Conservation (phyloP, 2,888 invertebrate genomes). For the Xestia sexstrigata region DNA sequence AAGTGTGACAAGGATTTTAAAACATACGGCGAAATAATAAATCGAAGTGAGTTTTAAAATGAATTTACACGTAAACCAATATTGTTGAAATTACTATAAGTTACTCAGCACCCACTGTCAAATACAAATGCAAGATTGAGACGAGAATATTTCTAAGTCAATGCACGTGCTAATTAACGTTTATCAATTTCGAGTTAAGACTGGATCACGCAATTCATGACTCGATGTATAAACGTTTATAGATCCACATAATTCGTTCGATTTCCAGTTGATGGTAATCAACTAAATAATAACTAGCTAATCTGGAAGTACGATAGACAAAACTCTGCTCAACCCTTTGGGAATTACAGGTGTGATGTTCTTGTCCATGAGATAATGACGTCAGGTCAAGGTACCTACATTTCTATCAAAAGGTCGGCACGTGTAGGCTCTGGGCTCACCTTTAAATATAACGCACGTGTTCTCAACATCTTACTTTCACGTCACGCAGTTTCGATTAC, state of each 20-base stretch:
- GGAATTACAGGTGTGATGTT: background rate
- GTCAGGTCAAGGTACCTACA: background rate
- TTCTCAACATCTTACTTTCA: slow-evolving; percentile 23
- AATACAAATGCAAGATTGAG: no score
- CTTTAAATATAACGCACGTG: slow-evolving; percentile 13
- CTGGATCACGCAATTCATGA: no score
- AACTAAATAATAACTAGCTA: background rate
- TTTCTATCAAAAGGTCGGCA: slow-evolving; percentile 2
- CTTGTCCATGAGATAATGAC: background rate
- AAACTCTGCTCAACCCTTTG: rapidly evolving
- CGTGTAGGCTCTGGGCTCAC: background rate
- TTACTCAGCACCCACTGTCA: no score
- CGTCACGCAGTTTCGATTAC: slow-evolving; percentile 48
- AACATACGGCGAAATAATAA: background rate
- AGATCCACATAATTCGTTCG: background rate
- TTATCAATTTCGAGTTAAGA: no score
- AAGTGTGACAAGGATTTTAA: no score
- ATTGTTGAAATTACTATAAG: no score
- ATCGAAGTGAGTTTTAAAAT: no score
- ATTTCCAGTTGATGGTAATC: background rate
- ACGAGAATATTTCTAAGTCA: no score
- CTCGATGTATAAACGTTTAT: no score
- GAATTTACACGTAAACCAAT: no score
- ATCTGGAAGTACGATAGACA: background rate
- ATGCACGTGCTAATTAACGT: no score